phyloP scores from a whole-genome alignment of 37 sponge, comb jelly and placozoan species.

The Diacarnus erythraeanus region DNA sequence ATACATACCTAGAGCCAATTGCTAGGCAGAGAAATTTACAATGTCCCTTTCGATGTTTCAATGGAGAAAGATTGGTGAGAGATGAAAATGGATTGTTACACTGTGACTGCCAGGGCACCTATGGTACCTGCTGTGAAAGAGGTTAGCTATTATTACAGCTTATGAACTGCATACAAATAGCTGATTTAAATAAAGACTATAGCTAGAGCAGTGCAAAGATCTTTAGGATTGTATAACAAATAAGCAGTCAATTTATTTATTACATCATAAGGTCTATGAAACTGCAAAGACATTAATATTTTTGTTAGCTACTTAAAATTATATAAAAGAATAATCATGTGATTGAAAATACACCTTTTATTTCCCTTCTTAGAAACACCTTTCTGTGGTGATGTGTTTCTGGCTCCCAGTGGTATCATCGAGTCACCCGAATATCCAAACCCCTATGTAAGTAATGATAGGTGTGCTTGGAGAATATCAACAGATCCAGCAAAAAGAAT shows the following conservation, averaged over 20 bases:
- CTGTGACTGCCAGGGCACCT: constrained; percentile 12
- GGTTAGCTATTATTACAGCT: constrained; percentile 23
- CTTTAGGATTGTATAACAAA: too few relatives aligned
- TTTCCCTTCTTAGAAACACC: constrained; percentile 29
- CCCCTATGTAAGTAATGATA: not conserved
- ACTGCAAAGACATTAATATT: too few relatives aligned
- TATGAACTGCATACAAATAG: not conserved
- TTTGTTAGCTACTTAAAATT: too few relatives aligned
- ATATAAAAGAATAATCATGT: too few relatives aligned
- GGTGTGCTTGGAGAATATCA: constrained; percentile 58
- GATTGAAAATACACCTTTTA: too few relatives aligned
- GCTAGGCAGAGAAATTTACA: constrained; percentile 10
- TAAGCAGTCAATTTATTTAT: too few relatives aligned
- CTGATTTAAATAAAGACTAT: too few relatives aligned
- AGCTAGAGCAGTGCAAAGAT: too few relatives aligned
- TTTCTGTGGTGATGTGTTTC: constrained; percentile 36
- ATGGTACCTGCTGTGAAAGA: constrained; percentile 62
- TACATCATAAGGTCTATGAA: too few relatives aligned
- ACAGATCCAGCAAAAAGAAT: constrained; percentile 65
- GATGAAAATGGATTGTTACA: not conserved
- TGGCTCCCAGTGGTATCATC: constrained; percentile 27
- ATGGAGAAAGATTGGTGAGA: constrained; percentile 32
- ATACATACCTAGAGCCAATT: constrained; percentile 29
- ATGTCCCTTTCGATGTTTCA: constrained; percentile 50
- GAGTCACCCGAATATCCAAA: constrained; percentile 12